Evolutionary conservation across 2,888 invertebrate genomes (phyloP), one percentile per base, ranked within the genome.

Genomic region (Didymodactylos carnosus): DNA sequence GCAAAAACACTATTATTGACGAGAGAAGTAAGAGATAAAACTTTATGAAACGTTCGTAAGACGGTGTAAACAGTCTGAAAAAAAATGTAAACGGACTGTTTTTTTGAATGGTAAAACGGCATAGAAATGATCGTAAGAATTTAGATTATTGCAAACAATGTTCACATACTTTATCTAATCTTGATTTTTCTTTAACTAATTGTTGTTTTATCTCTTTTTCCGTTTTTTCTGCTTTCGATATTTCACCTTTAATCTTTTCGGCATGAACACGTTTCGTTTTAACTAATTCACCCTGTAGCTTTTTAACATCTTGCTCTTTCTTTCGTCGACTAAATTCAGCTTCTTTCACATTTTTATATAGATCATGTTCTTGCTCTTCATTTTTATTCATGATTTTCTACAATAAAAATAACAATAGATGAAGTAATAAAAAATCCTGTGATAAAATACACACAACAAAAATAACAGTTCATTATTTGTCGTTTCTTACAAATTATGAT

Each of bases 81-180:
- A n/a, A n/a, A n/a, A n/a, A n/a, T n/a, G n/a, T n/a, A n/a, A n/a
- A n/a, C n/a, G n/a, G n/a, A n/a, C n/a, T n/a, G n/a, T n/a, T n/a
- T n/a, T n/a, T n/a, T n/a, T n/a, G n/a, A n/a, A n/a, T n/a, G n/a
- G n/a, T n/a, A n/a, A n/a, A n/a, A n/a, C n/a, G n/a, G n/a, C n/a
- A n/a, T n/a, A n/a, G n/a, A n/a, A n/a, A n/a, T n/a, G n/a, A n/a
- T n/a, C n/a, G n/a, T n/a, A n/a, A n/a, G n/a, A n/a, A n/a, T n/a
- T n/a, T n/a, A n/a, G n/a, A 27, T 70, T 70, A 13, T 19, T 27
- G 13, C 8, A 13, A 51, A 77, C 75, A 75, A n/a, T n/a, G n/a
- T n/a, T n/a, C n/a, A n/a, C n/a, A n/a, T n/a, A 82, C 82, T 81
- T 81, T 82, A 75, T 80, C 80, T 29, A 82, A 77, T 75, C 80